Evolutionary conservation across 92 coral and sea anemone species (phyloP), one percentile per base, ranked within the genome.

Genomic region (Siderastrea siderea): DNA sequence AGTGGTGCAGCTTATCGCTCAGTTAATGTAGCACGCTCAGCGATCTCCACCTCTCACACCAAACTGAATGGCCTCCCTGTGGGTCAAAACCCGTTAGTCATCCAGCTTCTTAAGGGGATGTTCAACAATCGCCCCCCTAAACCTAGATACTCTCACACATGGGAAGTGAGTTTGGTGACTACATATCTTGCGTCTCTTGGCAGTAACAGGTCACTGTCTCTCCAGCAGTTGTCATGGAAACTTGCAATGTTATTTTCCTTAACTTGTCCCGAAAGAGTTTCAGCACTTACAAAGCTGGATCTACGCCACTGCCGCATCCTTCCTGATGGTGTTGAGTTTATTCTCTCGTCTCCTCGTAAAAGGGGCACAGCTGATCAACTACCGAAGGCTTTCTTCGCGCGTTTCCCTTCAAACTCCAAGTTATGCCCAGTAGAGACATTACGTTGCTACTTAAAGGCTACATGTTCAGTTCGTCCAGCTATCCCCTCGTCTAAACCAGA

Each of bases 1-100:
- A 60, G 44, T 12, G 85, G 90, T 10, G 62, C 52, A 55, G 90
- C 57, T 44, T 79, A 86, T 51, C 43, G 86, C 65, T 69, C 82
- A 16, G 48, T 87, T 47, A 87, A 79, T 50, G 86, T 80, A 15
- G 61, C 47, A 3, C 64, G 85, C 7, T 68, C 60, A 53, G 90
- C 84, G n/a, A 77, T 86, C 17, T 87, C 81, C 47, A 52, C 85
- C 8, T 48, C 83, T 7, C 91, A 59, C 19, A 26, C 91, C 14
- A 79, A 80, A 62, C 16, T 87, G 51, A 76, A 87, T 80, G 75
- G 61, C 16, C 51, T 26, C 2, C 51, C 50, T 75, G 66, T 55
- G 66, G 38, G 80, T 11, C 66, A 75, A 57, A 17, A 75, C 19
- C 65, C 80, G 0, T 57, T 55, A 9, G 80, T 75, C 44, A 55